Conservation (phyloP, 2,113 vertebrate species). For the Chaetorhynchus papuensis region DNA sequence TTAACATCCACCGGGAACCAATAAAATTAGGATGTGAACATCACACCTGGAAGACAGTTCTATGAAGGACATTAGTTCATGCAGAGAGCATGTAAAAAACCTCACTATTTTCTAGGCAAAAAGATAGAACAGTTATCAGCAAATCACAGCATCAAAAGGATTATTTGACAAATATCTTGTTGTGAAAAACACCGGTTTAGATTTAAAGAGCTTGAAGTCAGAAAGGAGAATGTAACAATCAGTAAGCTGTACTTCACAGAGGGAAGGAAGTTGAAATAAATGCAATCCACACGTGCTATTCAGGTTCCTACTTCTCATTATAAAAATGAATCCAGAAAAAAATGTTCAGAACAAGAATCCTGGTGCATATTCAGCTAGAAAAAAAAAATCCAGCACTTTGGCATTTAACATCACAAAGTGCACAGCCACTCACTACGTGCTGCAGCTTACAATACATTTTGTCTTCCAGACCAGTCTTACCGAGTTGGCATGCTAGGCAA, state of each 20-base stretch:
- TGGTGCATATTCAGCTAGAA: neutral
- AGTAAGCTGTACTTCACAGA: neutral
- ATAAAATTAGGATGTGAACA: neutral
- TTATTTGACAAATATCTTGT: neutral
- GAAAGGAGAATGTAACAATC: neutral
- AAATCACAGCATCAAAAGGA: neutral
- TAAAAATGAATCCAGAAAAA: neutral
- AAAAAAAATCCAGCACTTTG: constrained; percentile 29
- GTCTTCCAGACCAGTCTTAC: constrained; percentile 67
- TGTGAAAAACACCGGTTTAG: neutral
- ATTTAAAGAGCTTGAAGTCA: neutral
- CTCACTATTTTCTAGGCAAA: neutral
- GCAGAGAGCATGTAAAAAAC: neutral
- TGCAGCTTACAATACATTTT: constrained; percentile 62
- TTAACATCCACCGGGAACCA: neutral
- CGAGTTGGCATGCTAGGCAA: constrained; percentile 54
- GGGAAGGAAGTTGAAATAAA: neutral
- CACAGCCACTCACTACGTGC: constrained; percentile 47
- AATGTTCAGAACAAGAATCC: neutral
- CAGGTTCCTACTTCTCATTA: neutral
- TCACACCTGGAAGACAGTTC: neutral
- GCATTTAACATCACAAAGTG: constrained; percentile 37
- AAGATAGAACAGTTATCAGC: neutral
- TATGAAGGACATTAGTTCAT: neutral
- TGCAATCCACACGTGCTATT: neutral